These are phyloP conservation scores for Holacanthella duospinosa DNA, from an alignment of 2,888 invertebrate genomes.

Conservation along the genomic window DNA sequence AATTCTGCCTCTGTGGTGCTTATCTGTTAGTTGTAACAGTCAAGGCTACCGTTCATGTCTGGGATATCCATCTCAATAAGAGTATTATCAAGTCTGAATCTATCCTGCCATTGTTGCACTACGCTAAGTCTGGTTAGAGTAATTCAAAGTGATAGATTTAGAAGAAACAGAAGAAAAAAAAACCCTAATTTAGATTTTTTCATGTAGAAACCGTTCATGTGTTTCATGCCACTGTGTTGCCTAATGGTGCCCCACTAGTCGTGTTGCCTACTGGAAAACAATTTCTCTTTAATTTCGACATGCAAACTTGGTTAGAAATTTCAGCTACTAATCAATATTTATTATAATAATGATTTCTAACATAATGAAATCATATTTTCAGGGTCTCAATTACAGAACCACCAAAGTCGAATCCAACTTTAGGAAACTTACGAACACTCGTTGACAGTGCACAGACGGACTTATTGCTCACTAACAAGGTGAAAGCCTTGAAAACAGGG, in stretches of 20 bases:
- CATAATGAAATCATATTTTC: too few relatives aligned
- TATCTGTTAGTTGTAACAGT: constrained; percentile 50
- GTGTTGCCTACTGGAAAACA: constrained; percentile 75
- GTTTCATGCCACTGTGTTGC: neutral
- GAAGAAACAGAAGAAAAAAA: too few relatives aligned
- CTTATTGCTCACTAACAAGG: too few relatives aligned
- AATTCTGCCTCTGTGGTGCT: constrained; percentile 46
- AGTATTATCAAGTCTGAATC: constrained; percentile 51
- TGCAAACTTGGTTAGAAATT: constrained; percentile 54
- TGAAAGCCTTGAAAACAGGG: too few relatives aligned
- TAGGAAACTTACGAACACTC: too few relatives aligned
- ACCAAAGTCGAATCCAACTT: too few relatives aligned
- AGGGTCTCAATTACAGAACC: neutral
- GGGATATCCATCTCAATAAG: constrained; percentile 51
- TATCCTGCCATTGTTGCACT: constrained; percentile 43
- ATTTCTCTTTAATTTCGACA: constrained; percentile 66
- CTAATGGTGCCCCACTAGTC: constrained; percentile 66
- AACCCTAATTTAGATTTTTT: neutral
- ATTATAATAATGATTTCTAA: neutral
- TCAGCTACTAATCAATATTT: neutral
- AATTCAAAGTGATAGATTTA: neutral
- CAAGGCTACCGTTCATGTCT: constrained; percentile 48
- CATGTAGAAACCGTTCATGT: neutral
- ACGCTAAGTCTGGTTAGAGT: neutral
- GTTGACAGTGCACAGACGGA: neutral